Evolutionary conservation across 2,888 invertebrate species (phyloP).

Genomic region (Pseudococcus longispinus): DNA sequence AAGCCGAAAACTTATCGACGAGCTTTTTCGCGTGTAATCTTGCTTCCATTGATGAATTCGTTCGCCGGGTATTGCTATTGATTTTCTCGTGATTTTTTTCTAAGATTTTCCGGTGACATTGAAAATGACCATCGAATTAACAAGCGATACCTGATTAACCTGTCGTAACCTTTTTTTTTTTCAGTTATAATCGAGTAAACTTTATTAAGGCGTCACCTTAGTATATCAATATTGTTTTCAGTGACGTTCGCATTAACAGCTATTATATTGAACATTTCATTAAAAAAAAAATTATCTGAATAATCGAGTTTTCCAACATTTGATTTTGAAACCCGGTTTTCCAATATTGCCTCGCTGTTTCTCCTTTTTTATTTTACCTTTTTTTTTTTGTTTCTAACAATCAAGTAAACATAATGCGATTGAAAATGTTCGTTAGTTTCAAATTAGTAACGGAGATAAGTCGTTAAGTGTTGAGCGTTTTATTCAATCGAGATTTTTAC

Average conservation of each 20-base stretch:
- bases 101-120: constrained; percentile 39
- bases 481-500: not conserved
- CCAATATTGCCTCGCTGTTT: constrained; percentile 22
- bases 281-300: constrained; percentile 45
- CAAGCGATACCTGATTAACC: constrained; percentile 42
- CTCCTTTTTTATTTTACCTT: not conserved
- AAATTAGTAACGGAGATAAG: constrained; percentile 18
- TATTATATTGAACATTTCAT: constrained; percentile 24
- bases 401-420: constrained; percentile 32
- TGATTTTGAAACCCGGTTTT: constrained; percentile 16
- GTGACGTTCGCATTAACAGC: constrained; percentile 33
- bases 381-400: not conserved
- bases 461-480: not conserved
- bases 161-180: constrained; percentile 36
- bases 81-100: not conserved
- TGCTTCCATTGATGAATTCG: not conserved
- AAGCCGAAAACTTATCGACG: not conserved
- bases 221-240: constrained; percentile 31
- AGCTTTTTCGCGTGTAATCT: not conserved
- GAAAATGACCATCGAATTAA: constrained; percentile 43
- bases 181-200: constrained; percentile 13
- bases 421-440: constrained; percentile 29
- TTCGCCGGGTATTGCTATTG: not conserved
- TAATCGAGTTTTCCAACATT: constrained; percentile 43
- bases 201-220: constrained; percentile 33